A percentile compares a stretch with the other conserved stretches of the same genome.
Conservation (phyloP, 2,113 vertebrate species). For the human region GRCh38 chr5:61972001-61972500, state of each 20-base stretch:
- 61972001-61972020: neutral
- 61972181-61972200: neutral
- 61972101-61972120: neutral
- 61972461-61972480: neutral
- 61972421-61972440: neutral
- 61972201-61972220: neutral
- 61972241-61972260: neutral
- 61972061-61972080: accelerated
- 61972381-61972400: neutral
- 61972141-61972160: neutral
- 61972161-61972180: too few species aligned
- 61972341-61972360: neutral
- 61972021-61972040: neutral
- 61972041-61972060: neutral
- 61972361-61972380: neutral
- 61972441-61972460: neutral
- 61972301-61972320: neutral
- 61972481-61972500: neutral
- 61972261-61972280: neutral
- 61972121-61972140: neutral
- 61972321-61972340: neutral
- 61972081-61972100: neutral
- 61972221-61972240: neutral
- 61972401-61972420: neutral
- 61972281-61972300: neutral